These are phyloP conservation scores for Branchinecta lynchi DNA, from an alignment of 1,140 invertebrate species.

Conservation along the genomic window DNA sequence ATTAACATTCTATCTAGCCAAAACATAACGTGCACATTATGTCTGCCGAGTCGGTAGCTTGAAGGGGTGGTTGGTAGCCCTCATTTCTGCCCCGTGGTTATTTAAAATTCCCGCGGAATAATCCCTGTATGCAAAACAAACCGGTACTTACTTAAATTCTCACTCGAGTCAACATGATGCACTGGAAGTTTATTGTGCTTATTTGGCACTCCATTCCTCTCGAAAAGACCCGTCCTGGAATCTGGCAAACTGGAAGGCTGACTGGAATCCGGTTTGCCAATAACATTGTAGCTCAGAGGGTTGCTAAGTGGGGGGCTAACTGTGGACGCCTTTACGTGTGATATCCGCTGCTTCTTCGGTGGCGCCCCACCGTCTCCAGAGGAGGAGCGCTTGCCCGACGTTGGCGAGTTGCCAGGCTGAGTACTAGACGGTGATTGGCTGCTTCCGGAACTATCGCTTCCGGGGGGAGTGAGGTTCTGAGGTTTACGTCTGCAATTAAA, in stretches of 20 bases:
- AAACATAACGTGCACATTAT: no score
- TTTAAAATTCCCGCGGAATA: no score
- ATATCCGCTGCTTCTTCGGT: slow-evolving; percentile 62
- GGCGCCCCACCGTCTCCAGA: slow-evolving; percentile 15
- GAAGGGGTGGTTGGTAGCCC: no score
- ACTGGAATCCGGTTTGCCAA: slow-evolving; percentile 22
- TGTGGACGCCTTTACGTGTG: slow-evolving; percentile 40
- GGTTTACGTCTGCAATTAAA: slow-evolving; percentile 53
- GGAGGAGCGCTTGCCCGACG: slow-evolving; percentile 27
- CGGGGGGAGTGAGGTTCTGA: slow-evolving; percentile 68
- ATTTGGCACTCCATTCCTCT: neutral
- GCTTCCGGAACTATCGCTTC: slow-evolving; percentile 48
- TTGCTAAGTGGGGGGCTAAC: slow-evolving; percentile 13
- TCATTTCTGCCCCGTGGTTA: no score
- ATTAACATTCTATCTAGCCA: no score
- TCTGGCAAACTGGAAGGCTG: slow-evolving; percentile 16
- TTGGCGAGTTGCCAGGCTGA: slow-evolving; percentile 32
- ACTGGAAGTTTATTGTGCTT: neutral
- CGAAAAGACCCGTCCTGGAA: slow-evolving; percentile 12
- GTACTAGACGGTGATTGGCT: slow-evolving; percentile 52
- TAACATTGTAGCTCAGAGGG: slow-evolving; percentile 22
- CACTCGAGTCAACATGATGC: neutral
- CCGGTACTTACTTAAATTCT: neutral
- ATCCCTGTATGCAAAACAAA: no score
- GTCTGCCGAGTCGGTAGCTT: no score